Evolutionary conservation across 2,797 vertebrate species (phyloP), one percentile per base, ranked within the genome.

Genomic region (Alcedo atthis): DNA sequence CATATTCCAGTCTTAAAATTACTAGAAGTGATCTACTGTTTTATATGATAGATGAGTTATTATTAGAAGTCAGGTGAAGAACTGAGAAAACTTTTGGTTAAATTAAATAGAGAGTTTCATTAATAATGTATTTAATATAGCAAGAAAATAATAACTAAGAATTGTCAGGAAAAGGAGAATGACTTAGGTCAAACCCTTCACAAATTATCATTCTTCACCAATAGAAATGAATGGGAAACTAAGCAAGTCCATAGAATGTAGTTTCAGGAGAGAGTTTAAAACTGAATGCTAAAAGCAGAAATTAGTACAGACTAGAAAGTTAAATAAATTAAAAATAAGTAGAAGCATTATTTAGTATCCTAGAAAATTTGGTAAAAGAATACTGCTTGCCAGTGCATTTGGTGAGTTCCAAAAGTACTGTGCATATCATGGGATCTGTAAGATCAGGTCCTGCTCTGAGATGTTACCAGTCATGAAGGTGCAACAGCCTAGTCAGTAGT

Each of bases 21-120:
- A 85, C 71, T 73, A 73, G 73, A 89, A 84, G 13, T 77, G 18
- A 92, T 51, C 59, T 85, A 32, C 46, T 93, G 22, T 85, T 76
- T 96, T 75, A 59, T 95, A 83, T 87, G 79, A 92, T 84, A 80
- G 92, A 93, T 92, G 48, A 94, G 58, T 88, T 95, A 83, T 82
- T 90, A 80, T 85, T 87, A 92, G 16, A 82, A 87, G 15, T 63
- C 57, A 95, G 67, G 37, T 90, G 54, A 43, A 85, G 57, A 94
- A 67, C 62, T 80, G 70, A 91, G 66, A 94, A 94, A 91, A 89
- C 30, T 95, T 90, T 70, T 85, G 76, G 77, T 78, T 95, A 92
- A 73, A 76, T 92, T 97, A 93, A 96, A 92, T 95, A 93, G 92
- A 96, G 15, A 13, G 16, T 53, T 95, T 92, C 58, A 71, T 95